Evolutionary conservation across 2,888 invertebrate species (phyloP), one percentile per base, ranked within the genome.

Genomic region (Scaptodrosophila latifasciaeformis): DNA sequence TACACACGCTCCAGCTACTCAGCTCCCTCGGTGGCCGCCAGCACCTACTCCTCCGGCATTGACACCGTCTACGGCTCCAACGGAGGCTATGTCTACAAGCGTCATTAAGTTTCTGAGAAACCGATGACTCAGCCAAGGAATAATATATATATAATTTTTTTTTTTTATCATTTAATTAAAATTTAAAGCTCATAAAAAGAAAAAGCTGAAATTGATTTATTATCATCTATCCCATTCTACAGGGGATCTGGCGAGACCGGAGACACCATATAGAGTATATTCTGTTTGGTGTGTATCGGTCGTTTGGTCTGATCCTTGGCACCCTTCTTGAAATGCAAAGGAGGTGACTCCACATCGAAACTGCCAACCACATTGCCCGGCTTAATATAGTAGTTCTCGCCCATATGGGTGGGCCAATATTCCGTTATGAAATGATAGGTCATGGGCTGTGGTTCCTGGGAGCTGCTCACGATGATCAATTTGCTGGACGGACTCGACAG

Each of bases 71-170:
- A 84, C 58, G 83, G 78, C 21, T 62, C 76, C 59, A 81, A 83
- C 52, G 85, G 84, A n/a, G 84, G 84, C 47, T 84, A 84, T 30
- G 75, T 85, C 45, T 84, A 84, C 60, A 69, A 29, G 48, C 60
- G 48, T 21, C 58, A 49, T 40, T 67, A 62, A 52, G 37, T n/a
- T n/a, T n/a, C n/a, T n/a, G n/a, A n/a, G n/a, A n/a, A n/a, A n/a
- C n/a, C n/a, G n/a, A n/a, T n/a, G n/a, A n/a, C 7, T n/a, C n/a
- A 40, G 37, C 45, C n/a, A 35, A 30, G 39, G 45, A 37, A 54
- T 39, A 59, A 45, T 27, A 18, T 35, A 18, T 46, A 49, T 54
- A 44, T 17, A 31, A 43, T 30, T 47, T 47, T 46, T 55, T 62
- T 52, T 56, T 56, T 59, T 44, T 51, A 31, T 50, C 3, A 3